Conservation (phyloP, 2,113 vertebrate genomes). For the Australoheros scitulus region DNA sequence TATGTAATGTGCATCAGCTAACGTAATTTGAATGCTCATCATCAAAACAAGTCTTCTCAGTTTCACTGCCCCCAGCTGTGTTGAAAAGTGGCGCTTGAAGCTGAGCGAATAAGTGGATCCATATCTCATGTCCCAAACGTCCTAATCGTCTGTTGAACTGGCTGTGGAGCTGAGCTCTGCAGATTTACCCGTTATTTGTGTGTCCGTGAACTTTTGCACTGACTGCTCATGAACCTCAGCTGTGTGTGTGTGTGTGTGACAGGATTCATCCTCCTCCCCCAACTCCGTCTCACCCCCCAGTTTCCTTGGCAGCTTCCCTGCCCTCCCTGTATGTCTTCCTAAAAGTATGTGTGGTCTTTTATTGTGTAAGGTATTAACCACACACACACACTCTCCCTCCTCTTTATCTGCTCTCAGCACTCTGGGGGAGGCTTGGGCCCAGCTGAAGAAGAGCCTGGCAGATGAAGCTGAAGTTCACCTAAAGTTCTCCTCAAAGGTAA, state of each 20-base stretch:
- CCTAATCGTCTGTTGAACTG: constrained; percentile 50
- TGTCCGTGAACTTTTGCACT: constrained; percentile 57
- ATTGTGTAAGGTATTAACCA: constrained; percentile 34
- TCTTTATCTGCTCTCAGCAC: constrained; percentile 80
- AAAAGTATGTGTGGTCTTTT: constrained; percentile 54
- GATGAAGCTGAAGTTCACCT: constrained; percentile 98
- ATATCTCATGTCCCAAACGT: constrained; percentile 23
- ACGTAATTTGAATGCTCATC: constrained; percentile 1
- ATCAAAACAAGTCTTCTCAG: background rate
- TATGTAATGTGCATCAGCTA: background rate
- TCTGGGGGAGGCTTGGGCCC: constrained; percentile 93
- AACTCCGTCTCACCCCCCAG: background rate
- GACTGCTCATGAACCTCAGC: constrained; percentile 19
- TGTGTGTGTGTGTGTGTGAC: constrained; percentile 2
- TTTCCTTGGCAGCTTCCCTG: background rate
- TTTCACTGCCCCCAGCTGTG: constrained; percentile 25
- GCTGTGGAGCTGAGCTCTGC: constrained; percentile 21
- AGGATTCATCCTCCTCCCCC: background rate
- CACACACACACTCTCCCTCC: background rate
- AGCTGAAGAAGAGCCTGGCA: constrained; percentile 95
- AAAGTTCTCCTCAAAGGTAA: constrained; percentile 98
- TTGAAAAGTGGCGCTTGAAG: background rate
- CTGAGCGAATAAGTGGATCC: background rate
- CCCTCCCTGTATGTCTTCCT: constrained; percentile 7
- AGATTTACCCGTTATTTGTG: constrained; percentile 38